Conservation (phyloP, 2,888 invertebrate genomes). For the Diplolepis rosae region DNA sequence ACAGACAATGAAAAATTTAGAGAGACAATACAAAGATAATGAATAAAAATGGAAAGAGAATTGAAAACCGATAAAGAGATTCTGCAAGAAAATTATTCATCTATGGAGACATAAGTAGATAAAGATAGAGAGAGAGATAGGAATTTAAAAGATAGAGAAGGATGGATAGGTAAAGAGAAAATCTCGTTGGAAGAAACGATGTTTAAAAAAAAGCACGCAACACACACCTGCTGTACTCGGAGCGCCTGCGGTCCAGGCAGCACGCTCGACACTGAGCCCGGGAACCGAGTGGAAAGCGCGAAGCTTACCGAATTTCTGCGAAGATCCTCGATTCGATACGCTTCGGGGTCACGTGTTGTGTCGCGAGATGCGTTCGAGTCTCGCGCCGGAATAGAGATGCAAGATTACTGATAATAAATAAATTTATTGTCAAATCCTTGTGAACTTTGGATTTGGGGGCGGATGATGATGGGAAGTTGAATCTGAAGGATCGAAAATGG, state of each 20-base stretch:
- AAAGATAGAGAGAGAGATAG: neutral
- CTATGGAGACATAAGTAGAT: constrained; percentile 26
- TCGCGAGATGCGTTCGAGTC: constrained; percentile 49
- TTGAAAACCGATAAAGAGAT: constrained; percentile 17
- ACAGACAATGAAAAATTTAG: constrained; percentile 29
- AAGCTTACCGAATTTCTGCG: constrained; percentile 67
- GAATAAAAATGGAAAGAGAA: constrained; percentile 30
- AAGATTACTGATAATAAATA: constrained; percentile 15
- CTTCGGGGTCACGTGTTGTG: constrained; percentile 59
- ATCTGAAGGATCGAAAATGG: neutral
- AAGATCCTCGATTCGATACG: constrained; percentile 69
- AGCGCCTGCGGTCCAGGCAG: constrained; percentile 68
- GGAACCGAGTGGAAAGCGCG: constrained; percentile 59
- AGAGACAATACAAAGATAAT: neutral
- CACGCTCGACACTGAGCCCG: constrained; percentile 65
- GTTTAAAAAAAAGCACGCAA: constrained; percentile 37
- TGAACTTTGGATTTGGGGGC: neutral
- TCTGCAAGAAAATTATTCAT: too few relatives aligned
- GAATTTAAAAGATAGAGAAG: neutral
- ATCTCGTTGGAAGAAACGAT: constrained; percentile 14
- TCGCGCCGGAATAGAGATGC: constrained; percentile 37
- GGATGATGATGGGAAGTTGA: neutral
- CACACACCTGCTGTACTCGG: constrained; percentile 38
- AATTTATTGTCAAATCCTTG: neutral
- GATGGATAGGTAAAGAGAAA: neutral